A percentile compares a stretch with the other conserved stretches of the same genome.
phyloP scores from a whole-genome alignment of 2,797 vertebrate genomes.

The Mionectes olivaceus region DNA sequence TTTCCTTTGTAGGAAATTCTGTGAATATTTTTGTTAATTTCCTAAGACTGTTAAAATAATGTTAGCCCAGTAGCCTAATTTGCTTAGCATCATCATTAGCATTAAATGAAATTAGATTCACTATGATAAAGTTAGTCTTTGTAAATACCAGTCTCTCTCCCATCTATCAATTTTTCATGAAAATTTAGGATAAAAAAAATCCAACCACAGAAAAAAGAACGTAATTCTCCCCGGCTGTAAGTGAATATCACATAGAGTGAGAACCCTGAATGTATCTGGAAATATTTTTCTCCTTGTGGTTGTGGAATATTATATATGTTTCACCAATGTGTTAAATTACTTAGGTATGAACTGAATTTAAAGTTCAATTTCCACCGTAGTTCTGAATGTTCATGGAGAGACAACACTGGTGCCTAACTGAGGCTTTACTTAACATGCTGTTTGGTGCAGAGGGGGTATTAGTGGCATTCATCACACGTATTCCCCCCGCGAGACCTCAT shows the following conservation, averaged over 20 bases:
- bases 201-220: not conserved
- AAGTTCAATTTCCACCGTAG: not conserved
- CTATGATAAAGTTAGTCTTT: not conserved
- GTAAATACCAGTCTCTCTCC: not conserved
- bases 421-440: not conserved
- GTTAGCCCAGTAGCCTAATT: not conserved
- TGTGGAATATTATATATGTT: not conserved
- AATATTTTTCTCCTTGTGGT: not conserved
- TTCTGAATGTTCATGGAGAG: not conserved
- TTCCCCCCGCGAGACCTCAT: not conserved
- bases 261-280: not conserved
- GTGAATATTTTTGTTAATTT: not conserved
- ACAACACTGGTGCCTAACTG: not conserved
- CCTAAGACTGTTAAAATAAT: not conserved
- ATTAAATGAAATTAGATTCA: not conserved
- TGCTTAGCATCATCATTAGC: not conserved
- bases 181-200: not conserved
- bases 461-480: not conserved
- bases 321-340: not conserved
- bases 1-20: not conserved
- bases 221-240: not conserved
- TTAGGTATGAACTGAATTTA: not conserved
- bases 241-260: not conserved
- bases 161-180: not conserved
- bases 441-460: not conserved